Conservation (phyloP, 1,140 invertebrate genomes). For the Bombus pyrosoma region DNA sequence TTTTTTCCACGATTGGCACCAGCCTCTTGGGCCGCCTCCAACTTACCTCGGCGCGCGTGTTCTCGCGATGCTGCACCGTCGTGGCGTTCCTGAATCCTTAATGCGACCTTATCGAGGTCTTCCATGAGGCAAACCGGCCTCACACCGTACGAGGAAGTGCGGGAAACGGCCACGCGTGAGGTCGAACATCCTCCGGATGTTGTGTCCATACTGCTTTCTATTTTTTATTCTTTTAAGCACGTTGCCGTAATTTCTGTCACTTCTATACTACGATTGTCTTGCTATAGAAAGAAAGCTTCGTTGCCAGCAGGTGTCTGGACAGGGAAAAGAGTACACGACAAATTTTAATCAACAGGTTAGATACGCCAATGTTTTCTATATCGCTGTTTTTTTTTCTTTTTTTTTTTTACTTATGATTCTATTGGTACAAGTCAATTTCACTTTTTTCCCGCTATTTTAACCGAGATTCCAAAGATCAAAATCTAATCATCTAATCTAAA, state of each 20-base stretch:
- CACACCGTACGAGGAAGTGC: slow-evolving; percentile 28
- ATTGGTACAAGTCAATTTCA: too few species aligned
- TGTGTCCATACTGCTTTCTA: neutral
- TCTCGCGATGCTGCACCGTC: slow-evolving; percentile 21
- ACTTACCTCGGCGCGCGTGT: slow-evolving; percentile 4
- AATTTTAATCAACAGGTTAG: too few species aligned
- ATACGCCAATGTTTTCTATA: too few species aligned
- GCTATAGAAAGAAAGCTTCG: too few species aligned
- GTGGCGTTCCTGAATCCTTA: slow-evolving; percentile 48
- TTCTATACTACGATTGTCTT: neutral
- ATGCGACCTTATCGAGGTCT: slow-evolving; percentile 51
- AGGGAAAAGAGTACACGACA: neutral
- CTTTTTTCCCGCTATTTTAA: too few species aligned
- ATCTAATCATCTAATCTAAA: too few species aligned
- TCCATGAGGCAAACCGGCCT: slow-evolving; percentile 4
- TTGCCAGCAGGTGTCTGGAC: too few species aligned
- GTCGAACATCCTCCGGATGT: neutral
- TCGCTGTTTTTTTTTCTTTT: too few species aligned
- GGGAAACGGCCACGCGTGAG: slow-evolving; percentile 11
- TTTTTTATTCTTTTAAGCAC: neutral
- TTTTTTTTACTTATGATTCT: too few species aligned
- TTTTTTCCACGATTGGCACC: slow-evolving; percentile 32
- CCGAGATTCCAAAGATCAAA: too few species aligned
- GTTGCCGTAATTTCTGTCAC: neutral
- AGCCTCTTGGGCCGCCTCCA: slow-evolving; percentile 42